These are phyloP conservation scores for Oreochromis tanganicae DNA, from an alignment of 2,113 vertebrate genomes.

Conservation along the genomic window DNA sequence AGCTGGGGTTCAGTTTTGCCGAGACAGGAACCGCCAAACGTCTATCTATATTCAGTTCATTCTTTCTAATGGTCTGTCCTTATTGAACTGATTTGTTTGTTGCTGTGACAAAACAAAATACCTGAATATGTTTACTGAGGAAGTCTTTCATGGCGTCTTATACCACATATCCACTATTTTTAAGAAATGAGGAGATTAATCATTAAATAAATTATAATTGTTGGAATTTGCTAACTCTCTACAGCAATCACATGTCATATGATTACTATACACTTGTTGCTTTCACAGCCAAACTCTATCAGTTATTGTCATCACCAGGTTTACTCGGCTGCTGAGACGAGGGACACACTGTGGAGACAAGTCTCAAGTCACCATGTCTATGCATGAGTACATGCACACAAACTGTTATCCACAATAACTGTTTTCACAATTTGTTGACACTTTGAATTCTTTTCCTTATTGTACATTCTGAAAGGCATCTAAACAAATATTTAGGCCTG, in stretches of 20 bases:
- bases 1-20: fast-evolving
- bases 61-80: background rate
- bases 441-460: background rate
- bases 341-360: background rate
- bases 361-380: background rate
- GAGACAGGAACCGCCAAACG: background rate
- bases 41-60: background rate
- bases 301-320: background rate
- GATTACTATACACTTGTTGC: background rate
- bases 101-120: background rate
- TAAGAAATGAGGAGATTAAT: background rate
- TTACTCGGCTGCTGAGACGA: background rate
- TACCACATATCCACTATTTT: background rate
- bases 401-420: fast-evolving
- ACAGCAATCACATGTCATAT: background rate
- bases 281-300: background rate
- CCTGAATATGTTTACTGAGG: background rate
- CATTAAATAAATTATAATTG: background rate
- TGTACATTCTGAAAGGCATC: background rate
- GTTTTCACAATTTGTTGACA: background rate
- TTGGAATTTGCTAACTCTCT: background rate
- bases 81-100: background rate
- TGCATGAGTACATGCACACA: background rate
- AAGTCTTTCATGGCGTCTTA: background rate
- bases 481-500: background rate